phyloP scores from a whole-genome alignment of 2,797 vertebrate genomes.

The Thamnophis elegans region DNA sequence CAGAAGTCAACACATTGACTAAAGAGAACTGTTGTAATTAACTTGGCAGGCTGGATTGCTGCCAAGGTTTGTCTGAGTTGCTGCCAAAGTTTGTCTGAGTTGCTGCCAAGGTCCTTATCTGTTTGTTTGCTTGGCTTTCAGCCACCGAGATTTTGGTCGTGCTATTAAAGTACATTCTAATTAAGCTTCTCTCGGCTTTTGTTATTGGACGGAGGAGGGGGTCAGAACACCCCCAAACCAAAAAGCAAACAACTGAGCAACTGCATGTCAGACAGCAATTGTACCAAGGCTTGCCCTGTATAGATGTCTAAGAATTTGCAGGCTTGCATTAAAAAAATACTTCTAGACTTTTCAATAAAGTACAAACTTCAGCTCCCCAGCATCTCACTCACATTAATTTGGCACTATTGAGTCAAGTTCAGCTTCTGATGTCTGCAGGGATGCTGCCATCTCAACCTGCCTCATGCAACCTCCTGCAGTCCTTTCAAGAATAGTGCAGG shows the following conservation, averaged over 20 bases:
- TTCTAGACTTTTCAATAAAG: background rate
- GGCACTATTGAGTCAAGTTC: background rate
- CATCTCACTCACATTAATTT: background rate
- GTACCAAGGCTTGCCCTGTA: background rate
- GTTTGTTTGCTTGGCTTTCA: too few relatives aligned
- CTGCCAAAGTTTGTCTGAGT: too few relatives aligned
- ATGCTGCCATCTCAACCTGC: background rate
- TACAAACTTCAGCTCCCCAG: background rate
- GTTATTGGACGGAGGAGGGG: too few relatives aligned
- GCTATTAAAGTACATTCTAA: too few relatives aligned
- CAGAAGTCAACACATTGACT: too few relatives aligned
- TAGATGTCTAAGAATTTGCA: background rate
- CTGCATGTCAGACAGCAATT: background rate
- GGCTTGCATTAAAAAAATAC: background rate
- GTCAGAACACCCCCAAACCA: too few relatives aligned
- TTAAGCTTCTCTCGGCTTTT: too few relatives aligned
- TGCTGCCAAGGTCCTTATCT: too few relatives aligned
- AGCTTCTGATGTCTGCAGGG: background rate
- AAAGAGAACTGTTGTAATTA: too few relatives aligned
- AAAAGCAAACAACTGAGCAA: background rate
- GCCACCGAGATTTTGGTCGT: too few relatives aligned
- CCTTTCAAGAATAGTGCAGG: background rate
- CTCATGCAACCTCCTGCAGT: background rate
- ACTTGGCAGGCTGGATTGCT: too few relatives aligned
- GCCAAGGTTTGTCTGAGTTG: too few relatives aligned